Percentiles rank a stretch among this genome's conserved stretches.
phyloP scores from a whole-genome alignment of 64 coral and sea anemone species.

The Actinia tenebrosa region DNA sequence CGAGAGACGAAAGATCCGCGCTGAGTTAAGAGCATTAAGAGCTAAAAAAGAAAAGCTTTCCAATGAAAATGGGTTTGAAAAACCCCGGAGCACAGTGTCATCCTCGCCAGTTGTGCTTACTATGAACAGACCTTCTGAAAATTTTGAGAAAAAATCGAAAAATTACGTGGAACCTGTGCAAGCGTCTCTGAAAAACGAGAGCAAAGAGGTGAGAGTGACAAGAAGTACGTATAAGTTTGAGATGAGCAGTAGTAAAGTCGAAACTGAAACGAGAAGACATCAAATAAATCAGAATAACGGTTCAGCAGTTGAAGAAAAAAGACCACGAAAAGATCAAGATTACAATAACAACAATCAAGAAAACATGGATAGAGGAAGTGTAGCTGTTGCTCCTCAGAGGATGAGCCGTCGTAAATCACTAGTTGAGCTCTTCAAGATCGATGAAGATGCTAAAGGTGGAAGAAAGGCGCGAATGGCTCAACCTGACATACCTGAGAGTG shows the following conservation, averaged over 20 bases:
- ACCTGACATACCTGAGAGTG: constrained; percentile 40
- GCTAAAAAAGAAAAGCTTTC: constrained; percentile 73
- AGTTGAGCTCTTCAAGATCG: constrained; percentile 89
- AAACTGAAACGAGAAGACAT: constrained; percentile 21
- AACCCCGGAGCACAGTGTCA: constrained; percentile 5
- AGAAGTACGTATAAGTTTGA: constrained; percentile 75
- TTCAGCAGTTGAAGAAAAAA: constrained; percentile 38
- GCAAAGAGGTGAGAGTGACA: constrained; percentile 9
- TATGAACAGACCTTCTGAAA: constrained; percentile 29
- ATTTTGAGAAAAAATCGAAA: constrained; percentile 6
- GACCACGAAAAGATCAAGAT: constrained; percentile 37
- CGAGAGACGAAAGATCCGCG: constrained; percentile 72
- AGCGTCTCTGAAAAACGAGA: not conserved
- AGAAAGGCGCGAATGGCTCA: constrained; percentile 25
- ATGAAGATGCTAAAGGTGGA: constrained; percentile 42
- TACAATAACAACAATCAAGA: constrained; percentile 47
- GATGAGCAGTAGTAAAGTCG: constrained; percentile 27
- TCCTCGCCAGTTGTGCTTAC: not conserved
- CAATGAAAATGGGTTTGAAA: constrained; percentile 63
- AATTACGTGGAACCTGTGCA: not conserved
- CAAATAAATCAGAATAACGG: constrained; percentile 29
- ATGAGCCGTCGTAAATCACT: constrained; percentile 73
- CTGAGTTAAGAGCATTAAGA: constrained; percentile 51
- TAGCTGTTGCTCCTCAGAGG: constrained; percentile 32
- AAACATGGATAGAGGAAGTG: constrained; percentile 54